phyloP scores from a whole-genome alignment of 2,797 vertebrate genomes.

The Notoglanidium macrostoma region DNA sequence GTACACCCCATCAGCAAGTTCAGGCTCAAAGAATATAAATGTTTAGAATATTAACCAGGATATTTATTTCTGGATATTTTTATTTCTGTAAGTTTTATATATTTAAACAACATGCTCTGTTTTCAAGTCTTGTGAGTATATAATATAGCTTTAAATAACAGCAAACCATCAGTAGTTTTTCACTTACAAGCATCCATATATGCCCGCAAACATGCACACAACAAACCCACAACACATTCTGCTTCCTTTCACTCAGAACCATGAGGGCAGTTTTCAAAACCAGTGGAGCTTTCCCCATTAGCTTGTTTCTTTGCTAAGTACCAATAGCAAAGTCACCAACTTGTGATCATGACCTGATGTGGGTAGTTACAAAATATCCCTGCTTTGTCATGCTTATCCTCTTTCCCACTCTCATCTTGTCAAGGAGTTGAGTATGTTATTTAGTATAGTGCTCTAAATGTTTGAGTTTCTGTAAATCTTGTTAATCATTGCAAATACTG shows the following conservation, averaged over 20 bases:
- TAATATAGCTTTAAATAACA: not conserved
- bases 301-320: not conserved
- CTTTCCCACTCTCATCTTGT: not conserved
- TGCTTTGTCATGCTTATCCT: not conserved
- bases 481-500: not conserved
- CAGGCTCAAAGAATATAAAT: not conserved
- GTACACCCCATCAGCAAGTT: too few species aligned
- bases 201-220: not conserved
- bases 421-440: not conserved
- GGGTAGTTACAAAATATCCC: not conserved
- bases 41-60: not conserved
- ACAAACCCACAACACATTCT: too few species aligned
- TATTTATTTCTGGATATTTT: not conserved
- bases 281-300: not conserved
- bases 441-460: not conserved
- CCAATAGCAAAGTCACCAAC: not conserved
- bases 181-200: not conserved
- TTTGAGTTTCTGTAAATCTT: not conserved
- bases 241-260: not conserved
- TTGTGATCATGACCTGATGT: not conserved
- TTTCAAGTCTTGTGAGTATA: not conserved
- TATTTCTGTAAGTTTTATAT: not conserved
- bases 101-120: not conserved
- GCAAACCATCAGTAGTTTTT: not conserved
- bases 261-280: not conserved